A percentile compares a stretch with the other conserved stretches of the same genome.
Conservation (phyloP, 2,797 vertebrate species). For the Pempheris klunzingeri region DNA sequence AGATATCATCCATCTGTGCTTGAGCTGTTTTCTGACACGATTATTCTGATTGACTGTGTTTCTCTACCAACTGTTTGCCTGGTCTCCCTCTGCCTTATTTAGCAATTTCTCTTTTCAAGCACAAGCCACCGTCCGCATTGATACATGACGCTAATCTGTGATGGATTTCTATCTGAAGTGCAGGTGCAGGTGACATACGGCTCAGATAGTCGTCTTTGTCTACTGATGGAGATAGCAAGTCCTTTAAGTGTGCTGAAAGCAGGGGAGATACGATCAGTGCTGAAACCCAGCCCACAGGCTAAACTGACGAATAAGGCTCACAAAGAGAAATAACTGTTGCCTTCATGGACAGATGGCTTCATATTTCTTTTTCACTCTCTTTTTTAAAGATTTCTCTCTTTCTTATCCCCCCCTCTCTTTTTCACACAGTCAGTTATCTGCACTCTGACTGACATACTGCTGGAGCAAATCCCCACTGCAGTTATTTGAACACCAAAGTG, state of each 20-base stretch:
- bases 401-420: rapidly evolving
- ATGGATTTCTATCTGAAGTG: neutral
- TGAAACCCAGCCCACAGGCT: slow-evolving; percentile 33
- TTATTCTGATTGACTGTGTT: neutral
- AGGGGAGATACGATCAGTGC: slow-evolving; percentile 25
- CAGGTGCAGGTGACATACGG: neutral
- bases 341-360: slow-evolving; percentile 7
- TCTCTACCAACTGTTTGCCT: neutral
- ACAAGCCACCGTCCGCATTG: rapidly evolving
- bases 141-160: neutral
- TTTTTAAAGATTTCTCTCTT: neutral
- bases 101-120: too few relatives aligned
- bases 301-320: slow-evolving; percentile 33
- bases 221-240: neutral
- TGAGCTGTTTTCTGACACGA: neutral
- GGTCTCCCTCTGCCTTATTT: neutral
- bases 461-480: neutral
- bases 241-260: neutral
- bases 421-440: neutral
- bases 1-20: neutral
- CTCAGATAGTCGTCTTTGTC: neutral
- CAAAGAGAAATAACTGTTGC: slow-evolving; percentile 16
- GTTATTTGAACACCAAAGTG: slow-evolving; percentile 3
- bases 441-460: neutral
- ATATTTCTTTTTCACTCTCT: neutral